A percentile compares a stretch with the other conserved stretches of the same genome.
Conservation (phyloP, 2,113 vertebrate species). For the Melanocharis versteri region DNA sequence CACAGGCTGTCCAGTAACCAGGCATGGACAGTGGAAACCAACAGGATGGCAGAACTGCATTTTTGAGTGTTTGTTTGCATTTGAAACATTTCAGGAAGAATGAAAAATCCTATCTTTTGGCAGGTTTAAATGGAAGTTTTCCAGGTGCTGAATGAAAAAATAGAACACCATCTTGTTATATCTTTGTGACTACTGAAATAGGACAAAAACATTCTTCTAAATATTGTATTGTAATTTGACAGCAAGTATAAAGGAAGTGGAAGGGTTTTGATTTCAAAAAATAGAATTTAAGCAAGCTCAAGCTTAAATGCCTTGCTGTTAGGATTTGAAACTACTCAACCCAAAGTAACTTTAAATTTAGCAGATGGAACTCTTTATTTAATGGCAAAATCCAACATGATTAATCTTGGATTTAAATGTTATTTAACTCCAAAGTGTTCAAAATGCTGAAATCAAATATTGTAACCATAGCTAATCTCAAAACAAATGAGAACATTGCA, state of each 20-base stretch:
- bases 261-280: neutral
- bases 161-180: neutral
- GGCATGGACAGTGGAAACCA: neutral
- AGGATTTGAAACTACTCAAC: neutral
- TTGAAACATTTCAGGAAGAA: neutral
- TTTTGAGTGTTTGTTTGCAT: neutral
- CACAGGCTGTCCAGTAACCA: neutral
- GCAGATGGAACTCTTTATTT: neutral
- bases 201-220: neutral
- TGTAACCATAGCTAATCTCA: conserved; percentile 22
- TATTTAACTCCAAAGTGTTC: neutral
- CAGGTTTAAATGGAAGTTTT: neutral
- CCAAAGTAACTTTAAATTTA: neutral
- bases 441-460: conserved; percentile 6
- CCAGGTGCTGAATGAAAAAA: neutral
- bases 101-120: neutral
- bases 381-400: neutral
- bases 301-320: neutral
- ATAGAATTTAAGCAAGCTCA: neutral
- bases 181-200: neutral
- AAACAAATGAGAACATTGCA: conserved; percentile 15
- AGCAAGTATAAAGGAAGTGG: neutral
- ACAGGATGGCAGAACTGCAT: neutral
- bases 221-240: neutral
- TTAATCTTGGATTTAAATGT: conserved; percentile 15